A percentile compares a stretch with the other conserved stretches of the same genome.
These are phyloP conservation scores for Druceiella hillmani DNA, from an alignment of 2,888 invertebrate genomes.

Conservation along the genomic window DNA sequence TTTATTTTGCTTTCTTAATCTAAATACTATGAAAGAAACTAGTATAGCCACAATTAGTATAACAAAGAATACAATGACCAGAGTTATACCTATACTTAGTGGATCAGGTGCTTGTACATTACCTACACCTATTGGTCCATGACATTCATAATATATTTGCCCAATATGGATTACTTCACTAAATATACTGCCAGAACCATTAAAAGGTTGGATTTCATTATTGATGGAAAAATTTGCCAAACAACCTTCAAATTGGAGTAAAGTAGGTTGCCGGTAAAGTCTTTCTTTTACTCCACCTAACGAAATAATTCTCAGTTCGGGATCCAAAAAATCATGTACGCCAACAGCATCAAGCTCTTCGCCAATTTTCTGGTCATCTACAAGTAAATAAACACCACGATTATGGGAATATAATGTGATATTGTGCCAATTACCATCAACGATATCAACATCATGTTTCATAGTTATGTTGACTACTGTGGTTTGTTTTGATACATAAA, in stretches of 20 bases:
- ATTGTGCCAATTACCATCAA: conserved; percentile 89
- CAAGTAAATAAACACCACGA: conserved; percentile 63
- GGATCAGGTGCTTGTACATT: conserved; percentile 78
- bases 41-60: conserved; percentile 83
- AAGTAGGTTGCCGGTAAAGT: conserved; percentile 49
- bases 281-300: conserved; percentile 72
- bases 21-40: conserved; percentile 88
- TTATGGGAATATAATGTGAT: conserved; percentile 68
- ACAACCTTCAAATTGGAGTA: conserved; percentile 80
- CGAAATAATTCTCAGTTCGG: conserved; percentile 75
- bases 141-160: conserved; percentile 70
- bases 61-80: conserved; percentile 92
- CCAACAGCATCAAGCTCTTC: conserved; percentile 83
- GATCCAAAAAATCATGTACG: conserved; percentile 88
- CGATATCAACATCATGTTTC: conserved; percentile 52
- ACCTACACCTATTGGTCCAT: conserved; percentile 68
- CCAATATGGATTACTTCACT: conserved; percentile 64
- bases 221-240: conserved; percentile 85
- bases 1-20: conserved; percentile 80
- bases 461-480: conserved; percentile 80
- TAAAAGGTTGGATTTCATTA: conserved; percentile 84
- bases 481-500: conserved; percentile 75
- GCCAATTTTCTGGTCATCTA: conserved; percentile 68
- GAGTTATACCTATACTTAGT: conserved; percentile 85
- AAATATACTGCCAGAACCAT: conserved; percentile 80